Evolutionary conservation across 1,140 invertebrate species (phyloP), one percentile per base, ranked within the genome.

Genomic region (Pygmarrhopalites habei): DNA sequence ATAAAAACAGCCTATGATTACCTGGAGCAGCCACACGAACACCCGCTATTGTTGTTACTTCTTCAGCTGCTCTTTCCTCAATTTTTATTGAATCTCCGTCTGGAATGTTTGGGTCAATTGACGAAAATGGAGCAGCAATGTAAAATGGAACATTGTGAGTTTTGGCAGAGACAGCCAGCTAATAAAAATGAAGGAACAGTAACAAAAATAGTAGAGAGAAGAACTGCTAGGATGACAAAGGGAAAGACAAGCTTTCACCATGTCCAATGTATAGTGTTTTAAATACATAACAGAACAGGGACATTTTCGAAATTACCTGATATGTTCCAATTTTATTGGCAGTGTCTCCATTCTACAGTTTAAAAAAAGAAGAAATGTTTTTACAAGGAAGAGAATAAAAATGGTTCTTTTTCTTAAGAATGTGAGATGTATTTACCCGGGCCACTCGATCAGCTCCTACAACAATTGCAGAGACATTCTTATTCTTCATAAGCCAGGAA

Each of bases 241-340:
- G n/a, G n/a, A n/a, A n/a, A n/a, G n/a, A n/a, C n/a, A n/a, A n/a
- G n/a, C n/a, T n/a, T n/a, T n/a, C n/a, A n/a, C n/a, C n/a, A n/a
- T n/a, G n/a, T n/a, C n/a, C n/a, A n/a, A n/a, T n/a, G n/a, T n/a
- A n/a, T n/a, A n/a, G n/a, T n/a, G n/a, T n/a, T n/a, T n/a, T n/a
- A n/a, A n/a, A n/a, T n/a, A n/a, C n/a, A n/a, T n/a, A n/a, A n/a
- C n/a, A n/a, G n/a, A n/a, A n/a, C n/a, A n/a, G n/a, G n/a, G n/a
- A n/a, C n/a, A n/a, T n/a, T n/a, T n/a, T n/a, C n/a, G n/a, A n/a
- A n/a, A n/a, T 69, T 75, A 85, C 83, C 73, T 94, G 91, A 76
- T 97, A 99, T 21, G 96, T 99, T 67, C 96, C 96, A 75, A 99
- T 96, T 85, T 99, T 99, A 75, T 99, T 99, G 1, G 95, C 96